phyloP scores from a whole-genome alignment of 92 coral and sea anemone species.

The Palythoa grandis region DNA sequence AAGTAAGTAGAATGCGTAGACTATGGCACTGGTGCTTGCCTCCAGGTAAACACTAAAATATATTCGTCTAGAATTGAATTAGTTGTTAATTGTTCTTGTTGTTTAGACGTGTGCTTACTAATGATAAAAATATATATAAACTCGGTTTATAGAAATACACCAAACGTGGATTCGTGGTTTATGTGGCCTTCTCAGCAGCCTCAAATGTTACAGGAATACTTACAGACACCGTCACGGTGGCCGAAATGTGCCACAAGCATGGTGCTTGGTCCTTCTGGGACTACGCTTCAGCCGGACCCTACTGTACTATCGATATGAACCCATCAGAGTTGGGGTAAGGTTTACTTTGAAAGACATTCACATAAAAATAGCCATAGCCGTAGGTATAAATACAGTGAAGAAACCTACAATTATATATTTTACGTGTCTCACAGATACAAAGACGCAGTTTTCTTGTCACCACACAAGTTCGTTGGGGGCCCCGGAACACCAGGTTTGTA shows the following conservation, averaged over 20 bases:
- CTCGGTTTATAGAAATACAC: conserved; percentile 59
- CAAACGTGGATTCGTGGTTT: conserved; percentile 52
- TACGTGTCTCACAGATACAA: conserved; percentile 25
- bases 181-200: conserved; percentile 84
- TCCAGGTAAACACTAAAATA: no score
- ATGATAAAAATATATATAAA: neutral
- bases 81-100: neutral
- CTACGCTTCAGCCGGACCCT: conserved; percentile 86
- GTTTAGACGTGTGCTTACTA: neutral
- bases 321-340: conserved; percentile 71
- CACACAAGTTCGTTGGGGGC: conserved; percentile 88
- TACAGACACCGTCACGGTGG: conserved; percentile 79
- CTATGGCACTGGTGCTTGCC: no score
- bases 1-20: no score
- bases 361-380: neutral
- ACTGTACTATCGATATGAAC: conserved; percentile 82
- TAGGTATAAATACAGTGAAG: neutral
- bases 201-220: conserved; percentile 84
- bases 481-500: conserved; percentile 84
- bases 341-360: neutral
- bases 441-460: conserved; percentile 46
- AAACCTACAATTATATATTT: neutral
- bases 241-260: conserved; percentile 78
- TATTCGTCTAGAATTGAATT: no score
- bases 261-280: conserved; percentile 90